phyloP scores from a whole-genome alignment of 1,140 invertebrate genomes.

The Pomacea maculata region DNA sequence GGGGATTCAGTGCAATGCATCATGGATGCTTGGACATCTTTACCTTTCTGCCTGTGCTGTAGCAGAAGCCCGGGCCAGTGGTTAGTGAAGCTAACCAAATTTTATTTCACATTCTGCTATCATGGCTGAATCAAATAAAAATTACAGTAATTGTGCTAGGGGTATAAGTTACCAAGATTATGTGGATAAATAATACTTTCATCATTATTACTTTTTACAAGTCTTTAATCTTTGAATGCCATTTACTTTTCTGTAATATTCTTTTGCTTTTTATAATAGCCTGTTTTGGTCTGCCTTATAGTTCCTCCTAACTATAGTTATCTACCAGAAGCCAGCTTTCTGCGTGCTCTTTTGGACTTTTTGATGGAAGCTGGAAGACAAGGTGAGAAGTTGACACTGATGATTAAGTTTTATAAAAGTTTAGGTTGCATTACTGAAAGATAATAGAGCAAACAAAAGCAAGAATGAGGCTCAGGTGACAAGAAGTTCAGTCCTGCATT shows the following conservation, averaged over 20 bases:
- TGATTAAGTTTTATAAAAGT: no score
- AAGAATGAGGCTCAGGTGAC: no score
- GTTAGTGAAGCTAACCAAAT: constrained; percentile 27
- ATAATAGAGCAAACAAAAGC: no score
- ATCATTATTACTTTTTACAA: neutral
- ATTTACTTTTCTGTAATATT: neutral
- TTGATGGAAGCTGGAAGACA: constrained; percentile 50
- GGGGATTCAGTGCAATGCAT: constrained; percentile 46
- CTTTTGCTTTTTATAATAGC: neutral
- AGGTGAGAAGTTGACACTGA: neutral
- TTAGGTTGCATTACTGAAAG: no score
- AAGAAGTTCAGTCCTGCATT: no score
- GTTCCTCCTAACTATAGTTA: constrained; percentile 52
- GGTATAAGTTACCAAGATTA: no score
- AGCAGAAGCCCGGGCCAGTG: constrained; percentile 42
- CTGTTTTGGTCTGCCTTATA: constrained; percentile 27
- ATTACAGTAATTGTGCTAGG: no score
- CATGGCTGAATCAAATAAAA: no score
- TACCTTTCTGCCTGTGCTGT: constrained; percentile 46
- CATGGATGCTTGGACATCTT: constrained; percentile 56
- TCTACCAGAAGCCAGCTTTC: constrained; percentile 50
- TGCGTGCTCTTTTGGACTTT: constrained; percentile 52
- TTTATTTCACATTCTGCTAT: neutral
- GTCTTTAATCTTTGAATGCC: neutral
- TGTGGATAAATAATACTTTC: no score